These are phyloP conservation scores for Cartodere bifasciata DNA, from an alignment of 2,888 invertebrate genomes.

Conservation along the genomic window DNA sequence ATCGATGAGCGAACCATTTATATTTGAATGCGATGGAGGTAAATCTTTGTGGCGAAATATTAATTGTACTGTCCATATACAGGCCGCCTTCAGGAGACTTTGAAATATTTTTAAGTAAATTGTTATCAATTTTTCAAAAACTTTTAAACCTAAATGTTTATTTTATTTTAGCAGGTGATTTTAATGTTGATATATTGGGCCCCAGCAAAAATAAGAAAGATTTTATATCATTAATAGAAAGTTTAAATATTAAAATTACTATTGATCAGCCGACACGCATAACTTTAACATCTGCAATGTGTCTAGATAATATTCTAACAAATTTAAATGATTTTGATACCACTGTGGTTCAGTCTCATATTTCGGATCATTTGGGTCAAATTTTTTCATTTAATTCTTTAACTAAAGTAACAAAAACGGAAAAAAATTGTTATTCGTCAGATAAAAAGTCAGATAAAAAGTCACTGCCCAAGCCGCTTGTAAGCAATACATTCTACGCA, in stretches of 20 bases:
- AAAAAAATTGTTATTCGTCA: no score
- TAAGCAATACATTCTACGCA: no score
- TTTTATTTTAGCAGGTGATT: slow-evolving; percentile 5
- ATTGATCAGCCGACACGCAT: not conserved
- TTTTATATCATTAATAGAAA: slow-evolving; percentile 1
- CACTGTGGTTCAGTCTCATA: slow-evolving; percentile 1
- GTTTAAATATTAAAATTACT: not conserved
- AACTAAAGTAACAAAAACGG: no score
- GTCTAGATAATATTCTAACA: slow-evolving; percentile 3
- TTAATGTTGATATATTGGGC: slow-evolving; percentile 1
- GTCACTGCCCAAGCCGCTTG: no score
- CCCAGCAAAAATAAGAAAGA: not conserved
- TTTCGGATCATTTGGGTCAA: slow-evolving; percentile 5
- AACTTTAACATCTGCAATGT: slow-evolving; percentile 1
- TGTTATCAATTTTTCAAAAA: not conserved
- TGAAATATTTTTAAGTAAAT: not conserved
- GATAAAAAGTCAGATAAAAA: no score
- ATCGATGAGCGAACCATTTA: no score
- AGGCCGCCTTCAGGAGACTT: slow-evolving; percentile 1
- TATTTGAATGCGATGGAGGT: not conserved
- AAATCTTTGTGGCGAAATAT: not conserved
- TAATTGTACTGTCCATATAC: slow-evolving; percentile 3
- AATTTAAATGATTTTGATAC: not conserved
- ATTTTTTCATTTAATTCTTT: no score
- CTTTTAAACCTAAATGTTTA: not conserved